Base-by-base conservation (phyloP, 2,797 vertebrate species). In the Remorina albescens region DNA sequence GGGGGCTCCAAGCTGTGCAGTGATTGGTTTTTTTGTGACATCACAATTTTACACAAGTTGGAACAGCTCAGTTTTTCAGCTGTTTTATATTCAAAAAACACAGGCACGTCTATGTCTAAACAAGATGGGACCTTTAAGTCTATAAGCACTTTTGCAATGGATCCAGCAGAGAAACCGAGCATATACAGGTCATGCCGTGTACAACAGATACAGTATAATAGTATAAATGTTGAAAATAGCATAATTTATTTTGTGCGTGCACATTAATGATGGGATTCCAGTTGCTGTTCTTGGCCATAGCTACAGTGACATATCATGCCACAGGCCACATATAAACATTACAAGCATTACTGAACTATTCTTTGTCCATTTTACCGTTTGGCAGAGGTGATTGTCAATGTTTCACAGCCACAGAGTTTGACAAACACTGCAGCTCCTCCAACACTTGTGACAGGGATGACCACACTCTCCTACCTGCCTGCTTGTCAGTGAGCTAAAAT, bases 321-420 rank as follows among this genome's bases (percentile, higher is more conserved):
- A 21, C 8, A 47, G 67, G 69, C 63, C 39, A 58, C 56, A 62
- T 41, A 85, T 78, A 82, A 76, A 80, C 79, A 89, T 90, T 86
- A 87, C 30, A 86, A 83, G 76, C 62, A 75, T 88, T 80, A 90
- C 84, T 74, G 79, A 83, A 65, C 83, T 85, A 80, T 78, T 81
- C 78, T 87, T 87, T 71, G 69, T 73, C 75, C 85, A 84, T 86
- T 89, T 89, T 87, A 90, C 84, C 26, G 62, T 83, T 85, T 89
- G 81, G 80, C 80, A 83, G 60, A 60, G 88, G 77, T 84, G 88
- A 84, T 83, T 74, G 84, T 80, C 69, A 71, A 75, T 39, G 59
- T 71, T 70, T 90, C 78, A 37, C 59, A 59, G 74, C 72, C 67
- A 81, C 74, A 67, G 59, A 49, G 83, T 73, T 65, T 76, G 80